phyloP scores from a whole-genome alignment of 2,888 invertebrate genomes.

The Cryptophagus acutangulus region DNA sequence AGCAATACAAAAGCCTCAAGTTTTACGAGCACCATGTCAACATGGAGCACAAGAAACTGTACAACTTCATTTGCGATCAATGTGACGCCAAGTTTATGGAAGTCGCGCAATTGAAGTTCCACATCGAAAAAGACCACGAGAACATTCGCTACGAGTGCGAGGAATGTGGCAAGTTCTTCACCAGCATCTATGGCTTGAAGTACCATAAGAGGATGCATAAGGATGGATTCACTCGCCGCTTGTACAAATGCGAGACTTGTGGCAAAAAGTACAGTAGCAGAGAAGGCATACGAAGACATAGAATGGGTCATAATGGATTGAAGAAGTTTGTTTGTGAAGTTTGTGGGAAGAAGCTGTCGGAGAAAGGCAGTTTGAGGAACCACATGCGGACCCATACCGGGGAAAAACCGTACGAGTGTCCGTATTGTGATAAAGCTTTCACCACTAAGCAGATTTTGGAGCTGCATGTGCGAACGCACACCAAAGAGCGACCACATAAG shows the following conservation, averaged over 20 bases:
- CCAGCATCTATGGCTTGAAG: conserved; percentile 14
- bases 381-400: conserved; percentile 36
- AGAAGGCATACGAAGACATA: conserved; percentile 14
- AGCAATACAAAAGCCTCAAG: no score
- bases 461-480: conserved; percentile 53
- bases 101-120: no score
- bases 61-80: no score
- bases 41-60: no score
- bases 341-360: conserved; percentile 45
- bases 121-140: conserved; percentile 32
- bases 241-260: conserved; percentile 26
- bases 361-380: neutral
- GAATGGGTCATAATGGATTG: conserved; percentile 18
- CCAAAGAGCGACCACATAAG: conserved; percentile 52
- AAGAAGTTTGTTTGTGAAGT: conserved; percentile 29
- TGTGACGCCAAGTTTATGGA: neutral
- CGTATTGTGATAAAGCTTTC: conserved; percentile 45
- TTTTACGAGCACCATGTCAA: no score
- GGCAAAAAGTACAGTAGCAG: conserved; percentile 16
- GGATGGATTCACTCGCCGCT: conserved; percentile 7
- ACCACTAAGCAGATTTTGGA: conserved; percentile 45
- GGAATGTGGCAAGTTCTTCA: neutral
- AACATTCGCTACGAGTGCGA: conserved; percentile 18
- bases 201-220: neutral
- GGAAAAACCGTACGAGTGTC: conserved; percentile 45